These are phyloP conservation scores for Dipodomys stephensi DNA, from an alignment of 2,113 vertebrate species.

Conservation along the genomic window DNA sequence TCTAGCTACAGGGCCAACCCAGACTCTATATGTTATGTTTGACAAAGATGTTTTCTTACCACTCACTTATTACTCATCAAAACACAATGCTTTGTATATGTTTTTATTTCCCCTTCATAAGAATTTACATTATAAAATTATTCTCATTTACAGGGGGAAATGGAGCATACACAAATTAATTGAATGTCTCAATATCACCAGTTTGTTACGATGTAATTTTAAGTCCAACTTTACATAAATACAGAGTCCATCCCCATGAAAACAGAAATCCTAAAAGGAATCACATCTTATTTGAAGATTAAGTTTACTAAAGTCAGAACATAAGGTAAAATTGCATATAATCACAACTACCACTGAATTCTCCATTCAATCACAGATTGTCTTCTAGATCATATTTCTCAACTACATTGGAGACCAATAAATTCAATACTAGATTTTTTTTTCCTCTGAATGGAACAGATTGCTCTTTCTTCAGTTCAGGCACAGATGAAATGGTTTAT, in stretches of 20 bases:
- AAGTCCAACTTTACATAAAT: slow-evolving; percentile 6
- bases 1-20: neutral
- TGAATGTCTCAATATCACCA: neutral
- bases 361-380: slow-evolving; percentile 38
- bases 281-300: neutral
- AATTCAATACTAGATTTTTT: slow-evolving; percentile 59
- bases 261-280: neutral
- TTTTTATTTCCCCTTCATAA: slow-evolving; percentile 49
- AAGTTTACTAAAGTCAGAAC: neutral
- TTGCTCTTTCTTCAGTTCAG: slow-evolving; percentile 54
- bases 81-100: neutral
- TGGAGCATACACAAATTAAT: neutral
- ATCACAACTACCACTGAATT: slow-evolving; percentile 46
- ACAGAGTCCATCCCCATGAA: neutral
- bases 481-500: slow-evolving; percentile 58
- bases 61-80: neutral
- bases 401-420: slow-evolving; percentile 9
- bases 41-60: slow-evolving; percentile 5
- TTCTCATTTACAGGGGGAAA: slow-evolving; percentile 17
- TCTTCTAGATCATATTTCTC: neutral
- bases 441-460: slow-evolving; percentile 47
- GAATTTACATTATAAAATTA: neutral
- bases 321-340: neutral
- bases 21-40: neutral
- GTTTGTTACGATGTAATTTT: neutral